Base-by-base conservation (phyloP, 2,888 invertebrate genomes). In the Tetheella fluctuosa region DNA sequence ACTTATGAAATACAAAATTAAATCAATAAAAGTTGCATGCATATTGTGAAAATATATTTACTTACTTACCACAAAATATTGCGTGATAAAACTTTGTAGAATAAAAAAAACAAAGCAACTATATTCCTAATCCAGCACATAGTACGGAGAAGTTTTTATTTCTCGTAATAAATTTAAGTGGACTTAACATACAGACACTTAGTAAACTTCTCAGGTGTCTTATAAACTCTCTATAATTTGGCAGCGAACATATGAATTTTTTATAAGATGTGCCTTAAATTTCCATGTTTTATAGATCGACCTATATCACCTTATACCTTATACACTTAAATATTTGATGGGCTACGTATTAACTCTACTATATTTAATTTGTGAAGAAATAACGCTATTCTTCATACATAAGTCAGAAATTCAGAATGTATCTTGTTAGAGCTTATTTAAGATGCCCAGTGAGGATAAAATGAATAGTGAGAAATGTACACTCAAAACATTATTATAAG, bases 131-230 rank as follows among this genome's bases (percentile, higher is more conserved):
- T 3, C 17, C n/a, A n/a, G n/a, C 8, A 42, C 17, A n/a, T 6
- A 42, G 7, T 42, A 17, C 8, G 17, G 5, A 42, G 13, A 48
- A 8, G 8, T 8, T 20, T 20, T 48, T 48, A 48, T 48, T 25
- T 25, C n/a, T 20, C 20, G 2, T 10, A 48, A 48, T 48, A 20
- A 48, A 48, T 48, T 8, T 48, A 20, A 17, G 15, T 17, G 42
- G 17, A 15, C 15, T 7, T 42, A 42, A 17, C 23, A n/a, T 25
- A 23, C 23, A 20, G 63, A 71, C 73, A 73, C 77, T 76, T 73
- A 74, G 71, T 70, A 73, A 73, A 72, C 71, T 73, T 66, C 74
- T 68, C 80, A 80, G 77, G 80, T 77, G 79, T 74, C 70, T 72
- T 69, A 68, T 61, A 69, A 71, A 75, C 73, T 70, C 73, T 77